Conservation (phyloP, 2,797 vertebrate genomes). For the Steatocranus sp. region DNA sequence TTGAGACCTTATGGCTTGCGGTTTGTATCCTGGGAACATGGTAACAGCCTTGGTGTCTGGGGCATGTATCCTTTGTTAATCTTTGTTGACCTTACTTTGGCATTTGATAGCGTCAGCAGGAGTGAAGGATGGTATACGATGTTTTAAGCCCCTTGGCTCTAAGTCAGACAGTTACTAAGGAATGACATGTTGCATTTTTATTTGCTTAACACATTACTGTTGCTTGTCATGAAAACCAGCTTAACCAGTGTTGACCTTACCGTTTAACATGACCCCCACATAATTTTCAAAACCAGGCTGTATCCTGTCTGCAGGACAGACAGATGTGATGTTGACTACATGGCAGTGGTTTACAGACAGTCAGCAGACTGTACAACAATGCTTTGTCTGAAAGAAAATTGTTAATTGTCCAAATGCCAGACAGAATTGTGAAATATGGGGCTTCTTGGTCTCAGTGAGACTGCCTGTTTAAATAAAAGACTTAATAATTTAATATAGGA, state of each 20-base stretch:
- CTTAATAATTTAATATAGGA: not conserved
- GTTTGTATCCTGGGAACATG: not conserved
- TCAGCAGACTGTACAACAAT: not conserved
- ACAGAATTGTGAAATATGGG: slow-evolving; percentile 1
- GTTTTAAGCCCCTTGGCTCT: not conserved
- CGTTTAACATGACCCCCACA: slow-evolving; percentile 10
- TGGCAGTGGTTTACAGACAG: not conserved
- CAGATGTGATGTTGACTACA: not conserved
- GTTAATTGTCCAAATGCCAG: not conserved
- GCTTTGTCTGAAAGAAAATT: not conserved
- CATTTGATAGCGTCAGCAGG: not conserved
- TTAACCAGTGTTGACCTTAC: not conserved
- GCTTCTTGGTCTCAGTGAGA: not conserved
- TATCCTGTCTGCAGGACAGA: not conserved
- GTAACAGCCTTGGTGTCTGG: slow-evolving; percentile 35
- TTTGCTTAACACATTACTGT: not conserved
- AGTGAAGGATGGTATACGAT: not conserved
- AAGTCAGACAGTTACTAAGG: not conserved
- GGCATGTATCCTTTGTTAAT: not conserved
- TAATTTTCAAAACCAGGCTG: slow-evolving; percentile 14
- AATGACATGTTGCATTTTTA: not conserved
- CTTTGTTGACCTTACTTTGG: not conserved
- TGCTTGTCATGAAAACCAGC: not conserved
- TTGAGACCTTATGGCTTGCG: slow-evolving; percentile 3
- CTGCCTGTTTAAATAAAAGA: not conserved